These are phyloP conservation scores for Dendrolimus punctatus DNA, from an alignment of 1,140 invertebrate species.

Conservation along the genomic window DNA sequence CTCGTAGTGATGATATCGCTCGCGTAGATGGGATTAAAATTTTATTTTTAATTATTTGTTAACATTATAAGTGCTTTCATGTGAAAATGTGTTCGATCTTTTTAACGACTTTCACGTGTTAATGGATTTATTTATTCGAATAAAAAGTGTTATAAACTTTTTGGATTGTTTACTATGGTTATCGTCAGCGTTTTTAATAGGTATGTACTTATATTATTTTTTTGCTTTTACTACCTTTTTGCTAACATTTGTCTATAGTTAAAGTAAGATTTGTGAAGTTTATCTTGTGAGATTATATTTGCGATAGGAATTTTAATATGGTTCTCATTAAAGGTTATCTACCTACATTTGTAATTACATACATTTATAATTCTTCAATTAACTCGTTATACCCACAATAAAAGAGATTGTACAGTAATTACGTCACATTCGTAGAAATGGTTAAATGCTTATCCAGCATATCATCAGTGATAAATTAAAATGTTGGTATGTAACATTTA, in stretches of 20 bases:
- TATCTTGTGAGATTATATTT: too few species aligned
- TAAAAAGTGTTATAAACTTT: slow-evolving; percentile 19
- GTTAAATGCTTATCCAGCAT: too few species aligned
- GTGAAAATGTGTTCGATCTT: slow-evolving; percentile 39
- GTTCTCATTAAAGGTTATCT: too few species aligned
- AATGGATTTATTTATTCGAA: slow-evolving; percentile 24
- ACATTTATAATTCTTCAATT: too few species aligned
- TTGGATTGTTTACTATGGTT: slow-evolving; percentile 64
- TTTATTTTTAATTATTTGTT: slow-evolving; percentile 15
- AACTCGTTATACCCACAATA: too few species aligned
- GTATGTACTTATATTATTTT: slow-evolving; percentile 29
- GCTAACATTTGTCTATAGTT: neutral
- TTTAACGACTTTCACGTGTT: slow-evolving; percentile 22
- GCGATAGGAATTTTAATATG: too few species aligned
- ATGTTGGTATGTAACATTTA: too few species aligned
- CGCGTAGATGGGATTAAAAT: slow-evolving; percentile 28
- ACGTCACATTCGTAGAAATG: too few species aligned
- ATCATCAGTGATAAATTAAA: too few species aligned
- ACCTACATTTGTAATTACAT: too few species aligned
- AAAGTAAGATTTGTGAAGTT: too few species aligned
- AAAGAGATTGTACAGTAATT: too few species aligned
- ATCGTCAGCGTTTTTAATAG: slow-evolving; percentile 67
- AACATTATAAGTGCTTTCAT: slow-evolving; percentile 36
- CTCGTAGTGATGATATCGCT: slow-evolving; percentile 25
- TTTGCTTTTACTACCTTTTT: slow-evolving; percentile 11